Percentiles rank a stretch among this genome's conserved stretches.
Conservation (phyloP, 2,888 invertebrate species). For the Phaedon cochleariae region DNA sequence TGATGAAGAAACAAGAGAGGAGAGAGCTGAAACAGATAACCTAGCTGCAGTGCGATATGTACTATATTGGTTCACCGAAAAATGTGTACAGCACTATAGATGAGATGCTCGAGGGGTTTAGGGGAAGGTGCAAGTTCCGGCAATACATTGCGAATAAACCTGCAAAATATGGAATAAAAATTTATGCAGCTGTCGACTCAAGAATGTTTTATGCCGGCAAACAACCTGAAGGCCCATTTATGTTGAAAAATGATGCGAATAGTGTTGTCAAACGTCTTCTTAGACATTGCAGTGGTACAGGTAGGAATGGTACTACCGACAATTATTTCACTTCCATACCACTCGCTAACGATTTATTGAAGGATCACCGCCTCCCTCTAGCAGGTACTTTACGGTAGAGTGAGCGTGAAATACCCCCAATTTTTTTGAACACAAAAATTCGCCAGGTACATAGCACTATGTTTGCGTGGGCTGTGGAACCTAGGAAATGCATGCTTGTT, state of each 20-base stretch:
- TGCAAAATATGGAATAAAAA: conserved; percentile 49
- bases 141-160: conserved; percentile 52
- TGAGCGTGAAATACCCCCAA: not conserved
- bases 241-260: too few relatives aligned
- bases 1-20: conserved; percentile 27
- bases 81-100: conserved; percentile 8
- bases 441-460: not conserved
- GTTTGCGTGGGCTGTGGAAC: not conserved
- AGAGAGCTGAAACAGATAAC: conserved; percentile 21
- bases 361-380: not conserved
- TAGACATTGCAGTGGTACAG: not conserved
- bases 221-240: too few relatives aligned
- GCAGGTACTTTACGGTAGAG: not conserved
- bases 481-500: conserved; percentile 29
- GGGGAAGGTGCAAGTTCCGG: conserved; percentile 46
- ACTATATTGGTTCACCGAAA: conserved; percentile 10
- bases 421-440: not conserved
- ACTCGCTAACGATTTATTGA: not conserved
- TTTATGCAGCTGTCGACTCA: conserved; percentile 45
- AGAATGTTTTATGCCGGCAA: conserved; percentile 35
- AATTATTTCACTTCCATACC: not conserved
- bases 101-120: conserved; percentile 31
- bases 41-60: conserved; percentile 15
- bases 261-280: too few relatives aligned
- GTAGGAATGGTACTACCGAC: not conserved